A percentile compares a stretch with the other conserved stretches of the same genome.
Conservation (phyloP, 2,888 invertebrate genomes). For the Meiosimyza platycephala region DNA sequence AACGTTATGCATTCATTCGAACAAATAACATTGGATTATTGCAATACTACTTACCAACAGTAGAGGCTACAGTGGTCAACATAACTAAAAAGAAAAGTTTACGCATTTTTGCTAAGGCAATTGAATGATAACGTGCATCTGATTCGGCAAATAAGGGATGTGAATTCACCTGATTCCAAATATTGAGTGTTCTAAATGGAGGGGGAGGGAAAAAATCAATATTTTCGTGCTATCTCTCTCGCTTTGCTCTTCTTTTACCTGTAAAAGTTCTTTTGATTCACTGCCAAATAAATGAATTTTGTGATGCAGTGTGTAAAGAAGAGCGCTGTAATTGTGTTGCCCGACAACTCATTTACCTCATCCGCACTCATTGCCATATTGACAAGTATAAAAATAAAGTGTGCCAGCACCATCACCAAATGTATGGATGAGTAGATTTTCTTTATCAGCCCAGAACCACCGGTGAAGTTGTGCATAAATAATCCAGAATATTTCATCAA, state of each 20-base stretch:
- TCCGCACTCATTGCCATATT: constrained; percentile 79
- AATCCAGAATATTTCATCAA: constrained; percentile 83
- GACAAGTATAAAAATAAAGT: constrained; percentile 73
- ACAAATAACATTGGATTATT: background rate
- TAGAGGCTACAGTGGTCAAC: constrained; percentile 72
- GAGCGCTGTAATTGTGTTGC: constrained; percentile 84
- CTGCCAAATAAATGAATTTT: constrained; percentile 79
- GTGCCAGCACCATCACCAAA: constrained; percentile 72
- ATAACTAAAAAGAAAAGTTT: constrained; percentile 77
- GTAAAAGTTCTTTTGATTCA: constrained; percentile 80
- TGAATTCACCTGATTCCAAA: constrained; percentile 87
- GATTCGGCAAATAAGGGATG: constrained; percentile 88
- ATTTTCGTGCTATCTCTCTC: background rate
- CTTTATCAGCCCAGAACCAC: constrained; percentile 73
- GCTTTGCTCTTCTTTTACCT: constrained; percentile 67
- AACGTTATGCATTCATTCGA: background rate
- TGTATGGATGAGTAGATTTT: constrained; percentile 73
- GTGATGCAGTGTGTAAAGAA: constrained; percentile 84
- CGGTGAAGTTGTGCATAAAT: constrained; percentile 82
- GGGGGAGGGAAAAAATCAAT: background rate
- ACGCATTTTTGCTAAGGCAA: constrained; percentile 80
- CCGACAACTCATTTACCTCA: constrained; percentile 79
- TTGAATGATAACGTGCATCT: constrained; percentile 80
- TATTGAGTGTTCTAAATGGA: constrained; percentile 75
- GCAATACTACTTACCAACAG: constrained; percentile 70